Evolutionary conservation across 2,888 invertebrate genomes (phyloP).

Genomic region (Capitulum mitella): DNA sequence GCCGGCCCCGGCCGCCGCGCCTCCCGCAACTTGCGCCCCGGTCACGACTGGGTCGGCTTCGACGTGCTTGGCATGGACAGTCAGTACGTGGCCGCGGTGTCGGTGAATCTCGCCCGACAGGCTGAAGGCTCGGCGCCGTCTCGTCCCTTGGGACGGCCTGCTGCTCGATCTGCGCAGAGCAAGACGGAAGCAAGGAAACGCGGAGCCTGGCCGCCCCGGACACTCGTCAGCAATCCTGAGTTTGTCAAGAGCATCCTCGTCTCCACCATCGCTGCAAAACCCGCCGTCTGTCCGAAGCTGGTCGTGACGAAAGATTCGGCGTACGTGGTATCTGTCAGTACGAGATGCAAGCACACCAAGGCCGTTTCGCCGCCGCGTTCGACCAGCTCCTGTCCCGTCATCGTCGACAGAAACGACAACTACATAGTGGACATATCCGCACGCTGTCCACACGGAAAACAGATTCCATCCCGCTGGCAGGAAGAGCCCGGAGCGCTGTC

Average conservation of each 20-base stretch:
- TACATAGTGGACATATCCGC: neutral
- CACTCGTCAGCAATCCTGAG: neutral
- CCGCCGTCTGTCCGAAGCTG: neutral
- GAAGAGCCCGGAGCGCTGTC: neutral
- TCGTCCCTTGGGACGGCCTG: no score
- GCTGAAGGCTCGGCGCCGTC: no score
- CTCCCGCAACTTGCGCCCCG: no score
- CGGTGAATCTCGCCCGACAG: neutral
- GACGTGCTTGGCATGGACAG: neutral
- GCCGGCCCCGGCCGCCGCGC: neutral
- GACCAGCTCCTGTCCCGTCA: neutral
- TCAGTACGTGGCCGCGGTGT: neutral
- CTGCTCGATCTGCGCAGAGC: no score
- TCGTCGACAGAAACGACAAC: neutral
- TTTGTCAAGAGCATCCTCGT: neutral
- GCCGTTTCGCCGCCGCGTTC: neutral
- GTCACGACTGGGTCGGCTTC: neutral
- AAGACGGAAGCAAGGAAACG: no score
- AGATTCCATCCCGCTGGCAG: neutral
- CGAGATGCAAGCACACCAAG: neutral
- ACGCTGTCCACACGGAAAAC: neutral
- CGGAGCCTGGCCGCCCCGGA: no score
- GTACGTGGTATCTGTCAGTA: neutral
- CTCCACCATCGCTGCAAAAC: neutral
- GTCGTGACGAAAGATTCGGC: neutral